These are phyloP conservation scores for Hippocampus barbouri DNA, from an alignment of 2,113 vertebrate species.

Conservation along the genomic window DNA sequence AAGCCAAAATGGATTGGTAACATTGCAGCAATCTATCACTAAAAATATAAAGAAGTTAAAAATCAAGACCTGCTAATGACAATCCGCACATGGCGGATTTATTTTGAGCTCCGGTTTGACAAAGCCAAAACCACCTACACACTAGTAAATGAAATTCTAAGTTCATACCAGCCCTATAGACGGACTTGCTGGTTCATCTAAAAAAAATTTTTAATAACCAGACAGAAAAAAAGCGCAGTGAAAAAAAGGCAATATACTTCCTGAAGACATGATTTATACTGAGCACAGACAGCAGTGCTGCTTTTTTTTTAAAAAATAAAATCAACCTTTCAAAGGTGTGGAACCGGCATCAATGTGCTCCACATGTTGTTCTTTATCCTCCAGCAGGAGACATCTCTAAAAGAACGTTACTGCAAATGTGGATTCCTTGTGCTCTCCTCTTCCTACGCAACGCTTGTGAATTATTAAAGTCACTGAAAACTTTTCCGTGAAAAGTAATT, in stretches of 20 bases:
- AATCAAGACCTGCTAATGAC: not conserved
- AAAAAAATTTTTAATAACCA: slow-evolving; percentile 37
- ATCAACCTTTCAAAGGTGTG: slow-evolving; percentile 9
- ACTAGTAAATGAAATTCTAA: not conserved
- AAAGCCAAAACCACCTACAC: not conserved
- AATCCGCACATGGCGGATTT: not conserved
- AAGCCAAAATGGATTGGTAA: not conserved
- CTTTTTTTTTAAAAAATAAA: slow-evolving; percentile 17
- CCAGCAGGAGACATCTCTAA: slow-evolving; percentile 17
- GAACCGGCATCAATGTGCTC: slow-evolving; percentile 20
- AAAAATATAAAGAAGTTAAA: not conserved
- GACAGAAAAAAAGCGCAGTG: slow-evolving; percentile 25
- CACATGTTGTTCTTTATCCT: slow-evolving; percentile 18
- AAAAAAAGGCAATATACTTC: slow-evolving; percentile 16
- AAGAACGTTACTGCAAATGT: slow-evolving; percentile 31
- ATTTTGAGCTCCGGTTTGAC: not conserved
- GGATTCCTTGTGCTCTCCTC: slow-evolving; percentile 44
- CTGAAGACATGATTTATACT: slow-evolving; percentile 27
- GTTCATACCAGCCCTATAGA: not conserved
- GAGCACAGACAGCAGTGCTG: slow-evolving; percentile 10
- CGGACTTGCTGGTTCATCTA: slow-evolving; percentile 10
- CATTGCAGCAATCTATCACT: not conserved
- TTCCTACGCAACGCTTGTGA: slow-evolving; percentile 47
- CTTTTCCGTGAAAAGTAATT: slow-evolving; percentile 28
- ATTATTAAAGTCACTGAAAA: slow-evolving; percentile 63